Conservation (phyloP, 2,113 vertebrate species). For the Dermatemys mawii region DNA sequence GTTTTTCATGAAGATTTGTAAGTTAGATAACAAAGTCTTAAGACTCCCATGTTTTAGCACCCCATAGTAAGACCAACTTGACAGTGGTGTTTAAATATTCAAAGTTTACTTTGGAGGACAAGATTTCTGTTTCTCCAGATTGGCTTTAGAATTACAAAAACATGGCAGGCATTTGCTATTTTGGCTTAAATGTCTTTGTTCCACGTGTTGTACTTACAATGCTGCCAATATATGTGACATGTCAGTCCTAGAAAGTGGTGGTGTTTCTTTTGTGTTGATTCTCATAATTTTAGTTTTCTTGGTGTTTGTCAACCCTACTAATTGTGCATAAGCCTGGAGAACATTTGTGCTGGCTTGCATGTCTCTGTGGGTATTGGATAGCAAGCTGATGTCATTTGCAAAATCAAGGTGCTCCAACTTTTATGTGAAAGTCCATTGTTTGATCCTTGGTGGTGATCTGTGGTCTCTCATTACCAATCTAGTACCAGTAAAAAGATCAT, state of each 20-base stretch:
- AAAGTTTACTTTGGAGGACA: too few relatives aligned
- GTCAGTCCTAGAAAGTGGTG: neutral
- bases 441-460: neutral
- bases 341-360: neutral
- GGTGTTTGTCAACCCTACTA: neutral
- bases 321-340: neutral
- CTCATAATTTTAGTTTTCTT: neutral
- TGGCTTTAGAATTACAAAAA: too few relatives aligned
- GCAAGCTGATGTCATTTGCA: neutral
- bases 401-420: neutral
- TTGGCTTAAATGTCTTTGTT: neutral
- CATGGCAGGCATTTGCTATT: too few relatives aligned
- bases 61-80: too few relatives aligned
- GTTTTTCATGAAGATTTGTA: too few relatives aligned
- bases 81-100: too few relatives aligned
- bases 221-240: too few relatives aligned
- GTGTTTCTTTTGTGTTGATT: neutral
- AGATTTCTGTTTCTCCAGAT: too few relatives aligned
- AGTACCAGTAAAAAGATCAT: neutral
- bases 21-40: too few relatives aligned
- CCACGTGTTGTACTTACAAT: neutral
- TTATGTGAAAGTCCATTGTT: neutral
- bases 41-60: too few relatives aligned
- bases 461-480: neutral
- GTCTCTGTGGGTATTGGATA: neutral